Percentiles rank a stretch among this genome's conserved stretches.
Conservation (phyloP, 2,888 invertebrate species). For the Scotopteryx bipunctaria region DNA sequence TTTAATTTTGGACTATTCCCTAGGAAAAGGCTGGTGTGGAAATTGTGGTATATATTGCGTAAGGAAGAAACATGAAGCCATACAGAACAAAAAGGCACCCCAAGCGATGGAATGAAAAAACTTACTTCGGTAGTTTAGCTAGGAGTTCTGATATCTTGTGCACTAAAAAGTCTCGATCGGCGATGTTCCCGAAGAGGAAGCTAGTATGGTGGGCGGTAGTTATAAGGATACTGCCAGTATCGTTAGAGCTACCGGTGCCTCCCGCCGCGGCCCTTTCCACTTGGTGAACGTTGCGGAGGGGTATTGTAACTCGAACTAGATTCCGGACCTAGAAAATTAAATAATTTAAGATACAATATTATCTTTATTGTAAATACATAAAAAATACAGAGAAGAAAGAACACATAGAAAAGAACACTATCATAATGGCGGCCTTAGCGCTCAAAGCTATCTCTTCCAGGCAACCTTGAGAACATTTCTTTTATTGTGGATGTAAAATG, state of each 20-base stretch:
- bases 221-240: slow-evolving; percentile 88
- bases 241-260: slow-evolving; percentile 84
- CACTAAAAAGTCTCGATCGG: slow-evolving; percentile 94
- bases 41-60: too few species aligned
- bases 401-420: too few species aligned
- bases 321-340: slow-evolving; percentile 85
- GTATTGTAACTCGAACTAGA: slow-evolving; percentile 94
- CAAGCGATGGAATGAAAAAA: neutral
- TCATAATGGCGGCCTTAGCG: too few species aligned
- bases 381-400: too few species aligned
- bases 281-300: slow-evolving; percentile 90
- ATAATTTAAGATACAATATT: neutral
- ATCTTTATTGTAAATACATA: too few species aligned
- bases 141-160: slow-evolving; percentile 95
- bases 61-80: neutral
- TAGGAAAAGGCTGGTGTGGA: too few species aligned
- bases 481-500: too few species aligned
- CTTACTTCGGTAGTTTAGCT: slow-evolving; percentile 85
- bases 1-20: too few species aligned
- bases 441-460: too few species aligned
- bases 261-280: slow-evolving; percentile 91
- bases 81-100: neutral
- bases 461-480: too few species aligned
- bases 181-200: slow-evolving; percentile 94
- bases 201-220: slow-evolving; percentile 91